Conservation (phyloP, 1,140 invertebrate genomes). For the Drosophila busckii region DNA sequence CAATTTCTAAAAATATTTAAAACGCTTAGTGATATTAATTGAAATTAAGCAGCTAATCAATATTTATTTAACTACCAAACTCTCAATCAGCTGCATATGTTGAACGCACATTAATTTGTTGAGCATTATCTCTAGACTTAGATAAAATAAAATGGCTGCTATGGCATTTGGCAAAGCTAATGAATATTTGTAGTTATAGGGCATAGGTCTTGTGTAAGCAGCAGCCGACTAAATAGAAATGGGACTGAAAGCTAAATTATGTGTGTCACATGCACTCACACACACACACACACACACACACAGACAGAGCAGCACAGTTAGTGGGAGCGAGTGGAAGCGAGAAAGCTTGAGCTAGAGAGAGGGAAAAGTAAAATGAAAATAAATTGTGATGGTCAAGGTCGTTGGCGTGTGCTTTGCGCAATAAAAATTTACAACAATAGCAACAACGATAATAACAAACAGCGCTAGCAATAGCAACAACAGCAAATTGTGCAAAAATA, state of each 20-base stretch:
- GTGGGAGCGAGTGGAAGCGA: neutral
- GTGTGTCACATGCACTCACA: constrained; percentile 52
- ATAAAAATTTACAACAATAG: constrained; percentile 24
- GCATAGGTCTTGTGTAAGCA: constrained; percentile 24
- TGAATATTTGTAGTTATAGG: neutral
- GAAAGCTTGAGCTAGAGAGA: constrained; percentile 14
- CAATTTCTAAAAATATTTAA: no score
- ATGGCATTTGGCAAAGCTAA: no score
- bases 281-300: constrained; percentile 22
- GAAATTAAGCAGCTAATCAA: no score
- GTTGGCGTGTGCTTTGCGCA: constrained; percentile 65
- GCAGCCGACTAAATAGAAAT: constrained; percentile 21
- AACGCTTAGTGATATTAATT: no score
- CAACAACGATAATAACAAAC: constrained; percentile 16
- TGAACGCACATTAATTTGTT: no score
- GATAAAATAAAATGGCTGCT: no score
- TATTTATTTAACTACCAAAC: no score
- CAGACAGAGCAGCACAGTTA: neutral
- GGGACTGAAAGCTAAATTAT: constrained; percentile 32
- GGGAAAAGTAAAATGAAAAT: constrained; percentile 73
- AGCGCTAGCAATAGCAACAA: constrained; percentile 9
- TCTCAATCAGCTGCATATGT: no score
- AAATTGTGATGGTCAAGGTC: constrained; percentile 78
- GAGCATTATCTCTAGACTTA: no score
- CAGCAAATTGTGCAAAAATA: constrained; percentile 46